Conservation (phyloP, 23 tunicate species). For the Styela plicata region DNA sequence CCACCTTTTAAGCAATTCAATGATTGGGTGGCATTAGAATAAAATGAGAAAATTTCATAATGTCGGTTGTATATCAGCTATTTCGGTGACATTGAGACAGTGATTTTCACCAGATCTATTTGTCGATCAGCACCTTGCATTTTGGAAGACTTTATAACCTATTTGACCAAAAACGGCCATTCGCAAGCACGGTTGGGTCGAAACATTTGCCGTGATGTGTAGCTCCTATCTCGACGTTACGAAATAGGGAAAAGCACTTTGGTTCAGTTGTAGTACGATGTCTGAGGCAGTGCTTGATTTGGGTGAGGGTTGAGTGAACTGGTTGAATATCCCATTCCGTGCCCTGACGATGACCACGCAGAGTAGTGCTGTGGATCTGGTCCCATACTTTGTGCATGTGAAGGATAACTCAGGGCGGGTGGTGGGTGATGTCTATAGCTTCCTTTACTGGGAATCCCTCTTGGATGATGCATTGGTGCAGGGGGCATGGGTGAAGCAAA, state of each 20-base stretch:
- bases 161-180: too few species aligned
- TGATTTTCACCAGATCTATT: background rate
- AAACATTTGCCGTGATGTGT: too few species aligned
- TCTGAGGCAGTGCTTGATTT: constrained; percentile 76
- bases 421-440: constrained; percentile 41
- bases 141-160: too few species aligned
- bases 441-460: constrained; percentile 22
- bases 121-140: background rate
- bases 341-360: constrained; percentile 42
- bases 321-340: constrained; percentile 19
- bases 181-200: too few species aligned
- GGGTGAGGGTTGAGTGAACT: constrained; percentile 20
- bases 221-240: background rate
- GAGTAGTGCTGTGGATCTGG: constrained; percentile 31
- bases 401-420: constrained; percentile 52
- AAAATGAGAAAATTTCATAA: too few species aligned
- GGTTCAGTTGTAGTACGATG: constrained; percentile 84
- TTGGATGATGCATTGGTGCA: constrained; percentile 56
- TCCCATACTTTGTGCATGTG: constrained; percentile 38
- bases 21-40: background rate
- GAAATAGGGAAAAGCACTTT: background rate
- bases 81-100: background rate
- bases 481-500: constrained; percentile 31
- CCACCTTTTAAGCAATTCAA: background rate
- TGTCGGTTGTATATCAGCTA: too few species aligned